Base-by-base conservation (phyloP, 2,797 vertebrate species). In the Uromys caudimaculatus region DNA sequence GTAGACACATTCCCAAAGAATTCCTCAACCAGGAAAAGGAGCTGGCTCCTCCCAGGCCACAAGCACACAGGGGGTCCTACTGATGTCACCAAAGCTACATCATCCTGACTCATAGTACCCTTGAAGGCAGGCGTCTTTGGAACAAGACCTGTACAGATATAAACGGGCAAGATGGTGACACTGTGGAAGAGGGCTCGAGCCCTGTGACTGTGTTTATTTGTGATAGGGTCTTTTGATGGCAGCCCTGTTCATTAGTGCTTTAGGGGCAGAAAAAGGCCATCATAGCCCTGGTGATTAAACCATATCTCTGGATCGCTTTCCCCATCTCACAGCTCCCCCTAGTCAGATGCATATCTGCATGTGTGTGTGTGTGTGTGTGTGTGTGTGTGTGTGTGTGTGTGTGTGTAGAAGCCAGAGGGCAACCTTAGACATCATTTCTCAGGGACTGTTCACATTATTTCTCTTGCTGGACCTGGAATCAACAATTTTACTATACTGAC, bases 341-440 rank as follows among this genome's bases (percentile, higher is more conserved):
- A 29, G n/a, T 12, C 47, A 41, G 35, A 85, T 64, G 21, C 35
- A 19, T 35, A 12, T 84, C 14, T 21, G 10, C 3, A 11, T 23
- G 0, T 14, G 16, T 35, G 3, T 35, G 10, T 47, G 2, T 47
- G 4, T 12, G 4, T 13, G 4, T 62, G 14, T 11, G 14, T 17
- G 27, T 21, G 38, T 17, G 3, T 9, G 38, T 19, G 8, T 6
- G 38, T 44, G 3, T 27, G 13, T 52, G 14, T 19, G 4, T 78
- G 75, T 10, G 4, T 19, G 27, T 47, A 67, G 41, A 64, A 47
- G 41, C 41, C 24, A 84, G 58, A 47, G 17, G 29, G 3, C 17
- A 67, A 27, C 12, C 64, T 69, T 69, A 8, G 21, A 13, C 64
- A 11, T n/a, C 47, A 52, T 52, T 86, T 35, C 84, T 52, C 62